Evolutionary conservation across 2,113 vertebrate species (phyloP).

Genomic region (Hydropotes inermis): DNA sequence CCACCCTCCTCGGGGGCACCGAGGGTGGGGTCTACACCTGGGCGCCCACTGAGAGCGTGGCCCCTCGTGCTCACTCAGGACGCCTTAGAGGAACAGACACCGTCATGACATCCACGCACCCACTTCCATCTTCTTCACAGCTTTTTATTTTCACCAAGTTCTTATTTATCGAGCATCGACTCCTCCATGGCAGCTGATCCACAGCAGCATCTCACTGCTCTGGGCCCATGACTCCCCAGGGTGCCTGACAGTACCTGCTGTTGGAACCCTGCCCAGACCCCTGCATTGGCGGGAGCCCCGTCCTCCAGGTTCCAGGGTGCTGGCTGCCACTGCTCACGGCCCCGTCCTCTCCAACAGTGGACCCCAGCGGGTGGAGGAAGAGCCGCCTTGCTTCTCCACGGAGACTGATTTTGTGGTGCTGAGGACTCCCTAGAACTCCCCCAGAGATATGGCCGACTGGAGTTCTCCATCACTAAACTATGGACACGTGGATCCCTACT

Average conservation of each 20-base stretch:
- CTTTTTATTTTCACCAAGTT: not conserved
- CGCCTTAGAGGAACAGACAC: not conserved
- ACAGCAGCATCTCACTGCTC: not conserved
- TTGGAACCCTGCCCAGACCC: too few species aligned
- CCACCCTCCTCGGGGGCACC: not conserved
- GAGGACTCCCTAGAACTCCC: not conserved
- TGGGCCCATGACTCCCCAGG: not conserved
- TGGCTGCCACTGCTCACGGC: not conserved
- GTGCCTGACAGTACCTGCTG: not conserved
- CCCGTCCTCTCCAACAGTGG: not conserved
- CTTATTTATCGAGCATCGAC: rapidly evolving
- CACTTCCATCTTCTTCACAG: not conserved
- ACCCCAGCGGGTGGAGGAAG: rapidly evolving
- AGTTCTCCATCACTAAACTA: not conserved
- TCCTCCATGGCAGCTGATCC: rapidly evolving
- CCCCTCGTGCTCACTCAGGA: not conserved
- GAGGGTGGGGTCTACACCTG: not conserved
- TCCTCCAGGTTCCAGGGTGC: too few species aligned
- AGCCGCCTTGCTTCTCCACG: rapidly evolving
- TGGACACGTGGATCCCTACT: rapidly evolving
- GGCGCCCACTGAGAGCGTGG: not conserved
- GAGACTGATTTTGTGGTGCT: not conserved
- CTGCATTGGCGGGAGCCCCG: not conserved
- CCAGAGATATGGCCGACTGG: not conserved
- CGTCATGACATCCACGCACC: too few species aligned